These are phyloP conservation scores for Tyria jacobaeae DNA, from an alignment of 2,888 invertebrate genomes.

Conservation along the genomic window DNA sequence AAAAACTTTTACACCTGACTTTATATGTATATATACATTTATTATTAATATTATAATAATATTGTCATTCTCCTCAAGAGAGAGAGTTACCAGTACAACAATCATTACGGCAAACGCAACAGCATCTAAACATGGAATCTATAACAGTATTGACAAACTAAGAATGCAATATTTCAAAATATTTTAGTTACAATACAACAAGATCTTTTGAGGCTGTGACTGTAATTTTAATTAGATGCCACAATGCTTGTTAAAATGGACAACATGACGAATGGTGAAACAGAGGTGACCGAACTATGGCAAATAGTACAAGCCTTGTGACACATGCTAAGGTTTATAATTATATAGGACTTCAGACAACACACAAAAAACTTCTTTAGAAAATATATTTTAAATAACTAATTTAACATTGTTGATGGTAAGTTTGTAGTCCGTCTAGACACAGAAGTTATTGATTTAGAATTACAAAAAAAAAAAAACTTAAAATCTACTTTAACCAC, in stretches of 20 bases:
- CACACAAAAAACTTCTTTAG: too few relatives aligned
- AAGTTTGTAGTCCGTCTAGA: neutral
- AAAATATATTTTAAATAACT: neutral
- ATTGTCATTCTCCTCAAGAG: too few relatives aligned
- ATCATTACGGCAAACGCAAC: too few relatives aligned
- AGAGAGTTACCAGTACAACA: too few relatives aligned
- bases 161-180: slow-evolving; percentile 45
- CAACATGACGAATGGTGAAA: slow-evolving; percentile 40
- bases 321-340: slow-evolving; percentile 6
- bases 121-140: neutral
- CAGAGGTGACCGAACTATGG: slow-evolving; percentile 28
- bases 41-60: too few relatives aligned
- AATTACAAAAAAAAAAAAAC: neutral
- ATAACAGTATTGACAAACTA: slow-evolving; percentile 36
- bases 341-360: neutral
- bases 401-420: neutral
- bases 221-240: slow-evolving; percentile 42
- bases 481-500: too few relatives aligned
- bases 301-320: slow-evolving; percentile 11
- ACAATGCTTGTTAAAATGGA: slow-evolving; percentile 37
- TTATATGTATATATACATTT: too few relatives aligned
- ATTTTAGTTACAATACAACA: slow-evolving; percentile 32
- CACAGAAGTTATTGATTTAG: neutral
- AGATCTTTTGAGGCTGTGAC: slow-evolving; percentile 40
- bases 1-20: too few relatives aligned